phyloP scores from a whole-genome alignment of 2,113 vertebrate genomes.

The Forbesichthys agassizii region DNA sequence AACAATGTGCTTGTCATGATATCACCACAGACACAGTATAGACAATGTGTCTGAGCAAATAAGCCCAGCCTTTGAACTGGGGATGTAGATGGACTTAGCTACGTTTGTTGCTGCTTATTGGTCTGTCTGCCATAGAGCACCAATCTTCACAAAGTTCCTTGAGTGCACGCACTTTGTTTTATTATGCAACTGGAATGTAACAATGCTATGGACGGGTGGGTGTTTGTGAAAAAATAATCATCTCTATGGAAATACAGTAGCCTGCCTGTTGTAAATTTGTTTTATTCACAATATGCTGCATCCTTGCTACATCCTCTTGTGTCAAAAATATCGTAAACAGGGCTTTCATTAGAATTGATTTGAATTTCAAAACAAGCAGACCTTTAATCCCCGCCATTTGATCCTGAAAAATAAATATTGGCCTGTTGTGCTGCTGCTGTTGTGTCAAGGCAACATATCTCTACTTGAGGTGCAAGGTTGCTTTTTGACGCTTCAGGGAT shows the following conservation, averaged over 20 bases:
- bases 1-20: not conserved
- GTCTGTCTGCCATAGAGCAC: too few relatives aligned
- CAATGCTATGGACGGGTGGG: too few relatives aligned
- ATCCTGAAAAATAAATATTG: slow-evolving; percentile 21
- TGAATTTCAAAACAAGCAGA: slow-evolving; percentile 12
- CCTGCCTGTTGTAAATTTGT: slow-evolving; percentile 5
- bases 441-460: slow-evolving; percentile 10
- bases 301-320: slow-evolving; percentile 1
- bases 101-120: too few relatives aligned
- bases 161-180: too few relatives aligned
- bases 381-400: slow-evolving; percentile 14
- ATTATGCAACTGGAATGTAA: too few relatives aligned
- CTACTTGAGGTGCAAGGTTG: slow-evolving; percentile 23
- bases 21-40: not conserved
- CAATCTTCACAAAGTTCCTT: too few relatives aligned
- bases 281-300: slow-evolving; percentile 1
- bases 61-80: slow-evolving; percentile 1
- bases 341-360: slow-evolving; percentile 2
- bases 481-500: not conserved
- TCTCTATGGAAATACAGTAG: too few relatives aligned
- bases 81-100: too few relatives aligned
- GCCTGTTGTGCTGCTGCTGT: slow-evolving; percentile 8
- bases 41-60: slow-evolving; percentile 23
- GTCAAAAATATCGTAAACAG: slow-evolving; percentile 4
- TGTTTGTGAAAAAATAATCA: too few relatives aligned